Evolutionary conservation across 2,113 vertebrate species (phyloP), one percentile per base, ranked within the genome.

Genomic region (Epinephelus moara): DNA sequence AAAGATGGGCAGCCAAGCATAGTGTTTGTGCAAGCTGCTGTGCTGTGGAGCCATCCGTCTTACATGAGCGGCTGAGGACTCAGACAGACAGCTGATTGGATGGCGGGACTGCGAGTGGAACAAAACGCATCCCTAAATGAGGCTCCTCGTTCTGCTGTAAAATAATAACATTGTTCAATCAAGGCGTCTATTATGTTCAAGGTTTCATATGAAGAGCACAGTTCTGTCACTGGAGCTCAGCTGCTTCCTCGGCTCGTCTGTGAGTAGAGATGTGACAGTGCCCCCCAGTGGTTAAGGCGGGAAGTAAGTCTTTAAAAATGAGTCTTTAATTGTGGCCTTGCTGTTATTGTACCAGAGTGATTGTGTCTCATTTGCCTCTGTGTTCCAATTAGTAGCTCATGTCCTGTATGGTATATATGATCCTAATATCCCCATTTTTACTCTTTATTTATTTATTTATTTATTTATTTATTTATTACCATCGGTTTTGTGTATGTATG

Each of bases 261-360:
- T 70, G 60, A 86, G 37, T 33, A 19, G 53, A 90, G 80, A 71
- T 74, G 81, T 67, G 68, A 82, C 78, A 92, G 79, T 76, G 88
- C 91, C 93, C 87, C 80, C 95, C 21, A 64, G 91, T 93, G 94
- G 53, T 75, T 14, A 0, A 9, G 15, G 8, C n/a, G 52, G 56
- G 2, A 56, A 78, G 9, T 71, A 12, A 49, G 6, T 12, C 11
- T 55, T 11, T 45, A 45, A 45, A 45, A 45, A 45, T 45, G 2
- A 11, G 11, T 45, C 3, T 27, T 40, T 15, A 2, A 1, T 1
- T 50, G 23, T 57, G 42, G 11, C 8, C 5, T 33, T 68, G 4
- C 6, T 70, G 49, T 61, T 37, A 60, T 18, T 15, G 45, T 13
- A 9, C n/a, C 7, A 30, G 25, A 17, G 68, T 19, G 18, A 37